Base-by-base conservation (phyloP, 2,113 vertebrate genomes). In the Oenanthe melanoleuca region DNA sequence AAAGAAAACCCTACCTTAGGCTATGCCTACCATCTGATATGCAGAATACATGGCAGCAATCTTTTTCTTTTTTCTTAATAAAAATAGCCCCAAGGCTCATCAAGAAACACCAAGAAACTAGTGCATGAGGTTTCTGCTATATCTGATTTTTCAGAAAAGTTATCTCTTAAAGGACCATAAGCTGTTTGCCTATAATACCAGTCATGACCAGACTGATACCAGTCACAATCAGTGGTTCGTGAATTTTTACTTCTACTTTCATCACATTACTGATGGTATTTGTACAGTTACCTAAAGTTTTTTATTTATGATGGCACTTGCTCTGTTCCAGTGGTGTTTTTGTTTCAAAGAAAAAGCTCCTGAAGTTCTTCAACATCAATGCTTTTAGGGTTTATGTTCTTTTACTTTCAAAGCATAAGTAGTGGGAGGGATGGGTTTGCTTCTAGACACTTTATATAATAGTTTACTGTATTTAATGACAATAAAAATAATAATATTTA, bases 281-380 rank as follows among this genome's bases (percentile, higher is more conserved):
- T 50, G 4, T 42, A 59, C 25, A 59, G 13, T n/a, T 63, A 74
- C 19, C 7, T 50, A 15, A 65, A 45, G 1, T 18, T 29, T 67
- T 61, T 78, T 40, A 65, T 60, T 93, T 87, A 57, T 5, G 0
- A 12, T 26, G 17, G 3, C 20, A 67, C 5, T 8, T 47, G 65
- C 6, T 49, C 42, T 78, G 33, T 74, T 26, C 21, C 66, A 45
- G 11, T 1, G 4, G 8, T 59, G 18, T 59, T 80, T 89, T 70
- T 3, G 22, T 85, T 94, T 52, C 65, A 82, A 47, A 55, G 42
- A 4, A 55, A 64, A 84, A 78, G 16, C 9, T 81, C 14, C 19
- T 52, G 28, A 64, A 56, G 4, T 38, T 57, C 31, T 44, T 78
- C 26, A 66, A 6, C 2, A 14, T 56, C 0, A 0, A 44, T 21